phyloP scores from a whole-genome alignment of 2,113 vertebrate species.

The Channa argus region DNA sequence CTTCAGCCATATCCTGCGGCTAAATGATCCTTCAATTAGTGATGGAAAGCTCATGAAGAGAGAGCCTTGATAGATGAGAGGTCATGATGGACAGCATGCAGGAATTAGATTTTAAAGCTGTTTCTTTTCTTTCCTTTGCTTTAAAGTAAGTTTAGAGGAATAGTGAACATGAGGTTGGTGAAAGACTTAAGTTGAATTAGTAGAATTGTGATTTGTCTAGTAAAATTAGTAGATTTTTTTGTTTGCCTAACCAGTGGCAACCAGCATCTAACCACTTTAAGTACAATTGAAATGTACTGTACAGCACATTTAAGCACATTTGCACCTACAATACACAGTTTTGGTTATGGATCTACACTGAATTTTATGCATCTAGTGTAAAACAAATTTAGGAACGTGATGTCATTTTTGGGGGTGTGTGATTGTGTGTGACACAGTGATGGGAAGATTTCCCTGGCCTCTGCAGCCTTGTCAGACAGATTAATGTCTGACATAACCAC shows the following conservation, averaged over 20 bases:
- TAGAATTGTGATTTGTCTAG: too few species aligned
- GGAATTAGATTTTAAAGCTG: conserved; percentile 5
- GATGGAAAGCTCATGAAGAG: conserved; percentile 60
- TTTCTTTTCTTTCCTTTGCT: neutral
- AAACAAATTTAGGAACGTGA: too few species aligned
- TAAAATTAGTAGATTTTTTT: too few species aligned
- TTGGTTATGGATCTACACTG: too few species aligned
- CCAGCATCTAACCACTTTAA: too few species aligned
- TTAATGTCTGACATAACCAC: conserved; percentile 21
- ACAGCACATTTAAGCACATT: too few species aligned
- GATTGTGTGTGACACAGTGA: conserved; percentile 24
- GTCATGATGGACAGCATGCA: conserved; percentile 44
- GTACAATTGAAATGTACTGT: too few species aligned
- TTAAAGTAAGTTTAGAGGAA: neutral
- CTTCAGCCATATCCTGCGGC: conserved; percentile 68
- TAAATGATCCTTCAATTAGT: conserved; percentile 75
- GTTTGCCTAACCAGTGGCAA: too few species aligned
- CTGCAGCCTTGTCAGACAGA: conserved; percentile 48
- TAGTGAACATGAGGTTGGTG: neutral
- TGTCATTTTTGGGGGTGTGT: too few species aligned
- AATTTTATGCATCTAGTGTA: too few species aligned
- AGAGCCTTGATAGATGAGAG: conserved; percentile 13
- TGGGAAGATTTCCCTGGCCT: conserved; percentile 41
- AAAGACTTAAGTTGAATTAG: neutral
- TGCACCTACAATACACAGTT: too few species aligned